These are phyloP conservation scores for Panthera uncia DNA, from an alignment of 2,113 vertebrate genomes.

Conservation along the genomic window DNA sequence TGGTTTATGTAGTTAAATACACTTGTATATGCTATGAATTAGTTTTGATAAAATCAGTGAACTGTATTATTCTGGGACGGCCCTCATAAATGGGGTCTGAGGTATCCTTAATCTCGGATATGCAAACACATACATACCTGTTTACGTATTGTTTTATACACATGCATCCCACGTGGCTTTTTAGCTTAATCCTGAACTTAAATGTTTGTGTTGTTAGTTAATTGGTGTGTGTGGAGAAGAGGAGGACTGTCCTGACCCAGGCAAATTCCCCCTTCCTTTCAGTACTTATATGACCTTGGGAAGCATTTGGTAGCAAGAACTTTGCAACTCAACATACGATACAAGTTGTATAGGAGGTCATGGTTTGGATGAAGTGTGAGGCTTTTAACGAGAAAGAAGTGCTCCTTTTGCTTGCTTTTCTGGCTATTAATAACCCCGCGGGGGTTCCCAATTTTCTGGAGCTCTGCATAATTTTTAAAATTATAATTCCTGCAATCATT, in stretches of 20 bases:
- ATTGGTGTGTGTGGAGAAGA: not conserved
- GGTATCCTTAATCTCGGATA: not conserved
- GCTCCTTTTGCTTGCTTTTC: not conserved
- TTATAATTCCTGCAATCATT: not conserved
- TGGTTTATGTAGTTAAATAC: not conserved
- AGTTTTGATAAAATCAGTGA: slow-evolving; percentile 19
- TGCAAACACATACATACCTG: not conserved
- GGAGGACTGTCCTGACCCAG: not conserved
- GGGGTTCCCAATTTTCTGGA: not conserved
- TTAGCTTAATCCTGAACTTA: not conserved
- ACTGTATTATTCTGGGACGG: not conserved
- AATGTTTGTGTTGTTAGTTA: not conserved
- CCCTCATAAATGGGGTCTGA: not conserved
- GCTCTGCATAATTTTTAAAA: not conserved
- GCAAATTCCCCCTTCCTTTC: not conserved
- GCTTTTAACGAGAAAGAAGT: not conserved
- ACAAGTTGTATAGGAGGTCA: not conserved
- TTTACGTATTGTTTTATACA: not conserved
- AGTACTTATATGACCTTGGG: not conserved
- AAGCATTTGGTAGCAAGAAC: not conserved
- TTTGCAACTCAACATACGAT: not conserved
- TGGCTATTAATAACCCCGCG: not conserved
- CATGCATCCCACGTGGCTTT: not conserved
- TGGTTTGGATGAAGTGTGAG: not conserved
- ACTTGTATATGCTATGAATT: not conserved